Conservation (phyloP, 2,113 vertebrate genomes). For the Sphaerodactylus townsendi region DNA sequence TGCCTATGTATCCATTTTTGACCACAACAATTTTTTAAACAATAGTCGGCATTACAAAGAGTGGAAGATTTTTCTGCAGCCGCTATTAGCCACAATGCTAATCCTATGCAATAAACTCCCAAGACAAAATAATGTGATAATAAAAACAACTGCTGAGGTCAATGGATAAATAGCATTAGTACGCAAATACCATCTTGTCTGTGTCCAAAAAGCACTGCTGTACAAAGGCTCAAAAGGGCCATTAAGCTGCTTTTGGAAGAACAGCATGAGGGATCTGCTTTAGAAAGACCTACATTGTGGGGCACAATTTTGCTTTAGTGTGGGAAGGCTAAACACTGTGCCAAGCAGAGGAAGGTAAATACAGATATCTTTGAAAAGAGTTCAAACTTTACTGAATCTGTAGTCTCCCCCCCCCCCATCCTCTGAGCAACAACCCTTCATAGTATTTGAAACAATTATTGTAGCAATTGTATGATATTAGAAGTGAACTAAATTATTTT, state of each 20-base stretch:
- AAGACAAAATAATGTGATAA: not conserved
- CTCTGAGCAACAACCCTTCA: not conserved
- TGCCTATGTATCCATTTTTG: not conserved
- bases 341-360: not conserved
- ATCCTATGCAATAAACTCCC: not conserved
- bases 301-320: conserved; percentile 21
- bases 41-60: not conserved
- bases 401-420: not conserved
- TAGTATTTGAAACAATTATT: not conserved
- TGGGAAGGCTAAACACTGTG: not conserved
- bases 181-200: not conserved
- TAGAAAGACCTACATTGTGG: conserved; percentile 27
- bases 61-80: not conserved
- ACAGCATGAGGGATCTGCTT: not conserved
- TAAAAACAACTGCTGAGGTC: conserved; percentile 6
- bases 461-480: not conserved
- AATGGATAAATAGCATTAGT: conserved; percentile 7
- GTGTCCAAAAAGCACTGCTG: not conserved
- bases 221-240: not conserved
- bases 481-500: not conserved
- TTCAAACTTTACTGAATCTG: not conserved
- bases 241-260: conserved; percentile 16
- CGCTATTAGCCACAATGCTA: not conserved
- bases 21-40: not conserved
- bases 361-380: not conserved